Base-by-base conservation (phyloP, 2,797 vertebrate genomes). In the Malurus splendens region DNA sequence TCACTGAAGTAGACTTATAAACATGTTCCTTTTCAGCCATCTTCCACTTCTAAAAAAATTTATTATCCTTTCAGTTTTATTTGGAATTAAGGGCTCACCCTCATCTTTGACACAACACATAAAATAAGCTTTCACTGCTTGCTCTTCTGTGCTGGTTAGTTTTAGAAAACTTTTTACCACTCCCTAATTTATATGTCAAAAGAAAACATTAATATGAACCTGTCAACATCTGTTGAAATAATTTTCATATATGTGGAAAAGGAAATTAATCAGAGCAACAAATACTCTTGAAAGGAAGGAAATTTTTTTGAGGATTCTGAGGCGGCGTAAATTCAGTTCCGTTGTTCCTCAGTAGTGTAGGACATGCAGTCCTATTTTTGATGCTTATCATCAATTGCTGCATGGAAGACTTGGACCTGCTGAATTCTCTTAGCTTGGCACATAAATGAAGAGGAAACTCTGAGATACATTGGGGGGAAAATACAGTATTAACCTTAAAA, bases 191-290 rank as follows among this genome's bases (percentile, higher is more conserved):
- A 75, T 82, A 60, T 86, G 13, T 82, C 82, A 86, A 38, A 54
- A 79, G 45, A 66, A 81, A 54, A 81, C 76, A 79, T 48, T 86
- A 65, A 61, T 78, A 68, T 55, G 45, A 89, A 66, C 56, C 32
- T 64, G 18, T 91, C 39, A 82, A 67, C 85, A 86, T 89, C 85
- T 94, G 95, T 75, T 79, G 64, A 82, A 95, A 78, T 52, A 79
- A 38, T 93, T 92, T 52, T 75, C 3, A 1, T 91, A 30, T 85
- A 86, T 66, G 84, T 90, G 89, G 87, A 91, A 89, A 87, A 90
- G 93, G 89, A 95, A 95, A 89, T 89, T 83, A 95, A 94, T 94
- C 52, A 81, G 70, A 83, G 85, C 55, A 87, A 91, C 48, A 90
- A 94, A 87, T 0, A 7, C 59, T 72, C 36, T 82, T 66, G 39